Evolutionary conservation across 2,888 invertebrate species (phyloP).

Genomic region (Drosophila neutralis): DNA sequence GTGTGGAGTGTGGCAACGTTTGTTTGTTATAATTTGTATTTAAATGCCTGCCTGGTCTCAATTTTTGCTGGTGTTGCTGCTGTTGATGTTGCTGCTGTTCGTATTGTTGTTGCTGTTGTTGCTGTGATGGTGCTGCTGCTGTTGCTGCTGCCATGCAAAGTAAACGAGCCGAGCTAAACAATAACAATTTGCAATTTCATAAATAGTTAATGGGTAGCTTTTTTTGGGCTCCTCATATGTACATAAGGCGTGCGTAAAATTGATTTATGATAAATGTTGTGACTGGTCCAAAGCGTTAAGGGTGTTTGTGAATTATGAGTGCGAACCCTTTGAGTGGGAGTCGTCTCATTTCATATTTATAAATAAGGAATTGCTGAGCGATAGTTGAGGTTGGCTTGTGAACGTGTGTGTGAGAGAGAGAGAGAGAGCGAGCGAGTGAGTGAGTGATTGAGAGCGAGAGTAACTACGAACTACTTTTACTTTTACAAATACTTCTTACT

Average conservation of each 20-base stretch:
- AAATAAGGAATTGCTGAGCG: constrained; percentile 42
- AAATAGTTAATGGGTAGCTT: constrained; percentile 71
- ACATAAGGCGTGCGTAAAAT: constrained; percentile 34
- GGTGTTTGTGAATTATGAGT: constrained; percentile 40
- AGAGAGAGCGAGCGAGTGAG: not conserved
- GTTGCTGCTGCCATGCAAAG: constrained; percentile 70
- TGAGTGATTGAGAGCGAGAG: constrained; percentile 6
- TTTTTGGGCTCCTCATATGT: constrained; percentile 15
- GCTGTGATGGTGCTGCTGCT: constrained; percentile 29
- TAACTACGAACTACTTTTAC: constrained; percentile 28
- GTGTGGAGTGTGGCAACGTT: constrained; percentile 39
- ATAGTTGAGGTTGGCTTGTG: constrained; percentile 11
- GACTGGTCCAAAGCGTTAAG: constrained; percentile 23
- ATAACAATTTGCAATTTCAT: constrained; percentile 79
- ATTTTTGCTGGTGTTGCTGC: constrained; percentile 51
- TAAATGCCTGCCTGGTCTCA: constrained; percentile 68
- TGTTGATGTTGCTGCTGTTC: constrained; percentile 31
- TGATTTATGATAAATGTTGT: constrained; percentile 52
- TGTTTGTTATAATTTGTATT: constrained; percentile 73
- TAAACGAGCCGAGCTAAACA: constrained; percentile 76
- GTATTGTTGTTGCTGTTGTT: constrained; percentile 38
- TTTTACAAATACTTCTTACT: constrained; percentile 11
- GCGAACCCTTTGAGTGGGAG: constrained; percentile 34
- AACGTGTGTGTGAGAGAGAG: not conserved
- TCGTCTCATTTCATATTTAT: constrained; percentile 38